These are phyloP conservation scores for Ophion obscuratus DNA, from an alignment of 2,888 invertebrate genomes.

Conservation along the genomic window DNA sequence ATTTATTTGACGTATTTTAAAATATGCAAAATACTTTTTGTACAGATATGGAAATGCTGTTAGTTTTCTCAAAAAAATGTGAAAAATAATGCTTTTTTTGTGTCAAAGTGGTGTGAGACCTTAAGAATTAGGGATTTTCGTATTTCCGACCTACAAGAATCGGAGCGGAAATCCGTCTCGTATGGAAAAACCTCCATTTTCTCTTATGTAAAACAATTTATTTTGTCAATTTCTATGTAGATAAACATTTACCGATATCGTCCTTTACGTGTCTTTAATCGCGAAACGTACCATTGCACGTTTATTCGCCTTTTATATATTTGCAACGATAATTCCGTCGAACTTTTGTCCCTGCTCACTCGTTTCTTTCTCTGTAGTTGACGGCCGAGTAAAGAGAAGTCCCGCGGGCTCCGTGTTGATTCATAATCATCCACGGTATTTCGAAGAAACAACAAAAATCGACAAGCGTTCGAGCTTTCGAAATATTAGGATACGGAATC, in stretches of 20 bases:
- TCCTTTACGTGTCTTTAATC: slow-evolving; percentile 41
- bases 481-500: not conserved
- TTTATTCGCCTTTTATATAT: slow-evolving; percentile 14
- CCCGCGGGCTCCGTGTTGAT: not conserved
- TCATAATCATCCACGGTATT: not conserved
- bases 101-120: not conserved
- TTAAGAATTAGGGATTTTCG: not conserved
- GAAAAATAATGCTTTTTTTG: not conserved
- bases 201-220: slow-evolving; percentile 77
- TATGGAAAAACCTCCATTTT: not conserved
- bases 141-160: not conserved
- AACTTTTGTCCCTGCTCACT: slow-evolving; percentile 15
- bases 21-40: not conserved
- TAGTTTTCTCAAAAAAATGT: not conserved
- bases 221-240: slow-evolving; percentile 73
- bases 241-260: slow-evolving; percentile 70
- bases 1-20: not conserved
- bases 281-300: slow-evolving; percentile 31
- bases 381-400: not conserved
- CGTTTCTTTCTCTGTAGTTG: not conserved
- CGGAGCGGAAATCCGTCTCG: not conserved
- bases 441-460: not conserved
- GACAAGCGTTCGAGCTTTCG: not conserved
- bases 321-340: not conserved
- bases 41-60: not conserved